Evolutionary conservation across 2,113 vertebrate species (phyloP).

Genomic region (Tupaia tana): DNA sequence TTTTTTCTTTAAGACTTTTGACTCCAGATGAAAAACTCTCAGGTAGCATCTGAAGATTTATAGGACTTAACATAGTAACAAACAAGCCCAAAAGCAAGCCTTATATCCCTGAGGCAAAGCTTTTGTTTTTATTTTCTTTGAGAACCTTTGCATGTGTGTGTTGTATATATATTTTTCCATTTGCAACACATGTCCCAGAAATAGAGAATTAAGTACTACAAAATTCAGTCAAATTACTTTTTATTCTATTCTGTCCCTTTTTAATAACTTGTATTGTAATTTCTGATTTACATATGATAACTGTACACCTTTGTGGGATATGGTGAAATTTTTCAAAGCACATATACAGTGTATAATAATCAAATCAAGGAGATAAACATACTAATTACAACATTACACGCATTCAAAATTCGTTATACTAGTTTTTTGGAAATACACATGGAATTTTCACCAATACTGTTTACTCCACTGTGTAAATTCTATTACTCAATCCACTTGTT

Average conservation of each 20-base stretch:
- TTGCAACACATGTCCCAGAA: constrained; percentile 25
- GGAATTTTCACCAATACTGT: too few species aligned
- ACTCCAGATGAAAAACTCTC: constrained; percentile 48
- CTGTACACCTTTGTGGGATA: too few species aligned
- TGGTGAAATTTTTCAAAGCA: too few species aligned
- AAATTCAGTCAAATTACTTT: background rate
- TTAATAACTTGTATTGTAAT: too few species aligned
- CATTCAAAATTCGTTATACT: too few species aligned
- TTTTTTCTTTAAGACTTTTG: constrained; percentile 26
- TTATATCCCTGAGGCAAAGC: background rate
- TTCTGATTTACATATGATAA: too few species aligned
- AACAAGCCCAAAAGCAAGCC: background rate
- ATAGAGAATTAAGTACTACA: background rate
- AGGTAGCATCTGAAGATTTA: constrained; percentile 56
- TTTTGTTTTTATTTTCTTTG: background rate
- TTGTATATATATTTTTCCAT: background rate
- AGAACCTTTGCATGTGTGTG: background rate
- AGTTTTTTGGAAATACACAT: too few species aligned
- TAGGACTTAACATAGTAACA: constrained; percentile 9
- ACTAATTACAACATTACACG: too few species aligned
- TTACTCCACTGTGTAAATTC: too few species aligned
- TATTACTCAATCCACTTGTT: too few species aligned
- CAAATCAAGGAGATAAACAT: too few species aligned
- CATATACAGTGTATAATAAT: too few species aligned
- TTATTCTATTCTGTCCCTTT: background rate